Evolutionary conservation across 1,140 invertebrate genomes (phyloP).

Genomic region (Tetraneura akinire): DNA sequence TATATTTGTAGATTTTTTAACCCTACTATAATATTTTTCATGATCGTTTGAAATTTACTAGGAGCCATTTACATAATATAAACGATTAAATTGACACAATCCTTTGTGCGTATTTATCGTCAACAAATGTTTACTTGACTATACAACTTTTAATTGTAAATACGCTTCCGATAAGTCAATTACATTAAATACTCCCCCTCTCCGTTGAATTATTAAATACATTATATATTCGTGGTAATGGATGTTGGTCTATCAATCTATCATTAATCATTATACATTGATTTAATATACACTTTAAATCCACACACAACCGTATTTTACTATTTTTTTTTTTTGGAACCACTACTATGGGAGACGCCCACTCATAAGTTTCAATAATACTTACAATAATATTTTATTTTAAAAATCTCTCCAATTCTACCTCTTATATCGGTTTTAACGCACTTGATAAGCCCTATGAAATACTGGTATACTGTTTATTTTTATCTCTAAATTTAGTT

Average conservation of each 20-base stretch:
- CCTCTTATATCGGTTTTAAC: slow-evolving; percentile 39
- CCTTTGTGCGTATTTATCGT: slow-evolving; percentile 2
- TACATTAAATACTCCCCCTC: slow-evolving; percentile 57
- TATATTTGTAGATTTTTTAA: not conserved
- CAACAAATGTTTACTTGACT: not conserved
- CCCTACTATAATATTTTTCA: slow-evolving; percentile 41
- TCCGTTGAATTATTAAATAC: slow-evolving; percentile 57
- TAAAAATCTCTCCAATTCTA: slow-evolving; percentile 51
- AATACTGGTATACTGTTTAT: slow-evolving; percentile 46
- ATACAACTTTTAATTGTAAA: slow-evolving; percentile 56
- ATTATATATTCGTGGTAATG: slow-evolving; percentile 57
- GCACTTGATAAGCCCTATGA: slow-evolving; percentile 50
- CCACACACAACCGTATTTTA: slow-evolving; percentile 59
- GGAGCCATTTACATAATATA: slow-evolving; percentile 9
- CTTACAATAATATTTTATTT: slow-evolving; percentile 54
- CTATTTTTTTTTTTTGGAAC: slow-evolving; percentile 61
- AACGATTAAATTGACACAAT: not conserved
- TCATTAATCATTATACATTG: slow-evolving; percentile 54
- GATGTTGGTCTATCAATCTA: slow-evolving; percentile 58
- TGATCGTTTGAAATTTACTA: slow-evolving; percentile 32
- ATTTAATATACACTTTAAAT: slow-evolving; percentile 60
- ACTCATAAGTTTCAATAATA: slow-evolving; percentile 55
- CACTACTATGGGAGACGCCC: slow-evolving; percentile 59
- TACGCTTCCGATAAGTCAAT: slow-evolving; percentile 58
- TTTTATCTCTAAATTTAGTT: slow-evolving; percentile 36